These are phyloP conservation scores for Gymnocypris eckloni DNA, from an alignment of 2,797 vertebrate genomes.

Conservation along the genomic window DNA sequence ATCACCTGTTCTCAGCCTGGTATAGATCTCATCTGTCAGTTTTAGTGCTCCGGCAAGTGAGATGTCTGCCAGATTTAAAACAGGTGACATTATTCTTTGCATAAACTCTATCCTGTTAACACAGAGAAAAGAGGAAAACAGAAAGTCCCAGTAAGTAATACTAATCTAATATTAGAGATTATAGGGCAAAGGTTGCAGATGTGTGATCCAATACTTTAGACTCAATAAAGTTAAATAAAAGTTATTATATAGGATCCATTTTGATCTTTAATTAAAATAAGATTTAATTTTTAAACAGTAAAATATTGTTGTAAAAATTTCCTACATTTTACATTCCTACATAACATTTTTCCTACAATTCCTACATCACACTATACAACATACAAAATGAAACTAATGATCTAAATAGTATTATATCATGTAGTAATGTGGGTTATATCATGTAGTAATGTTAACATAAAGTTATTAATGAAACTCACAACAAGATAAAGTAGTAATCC, in stretches of 20 bases:
- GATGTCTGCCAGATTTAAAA: constrained; percentile 48
- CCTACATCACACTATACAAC: background rate
- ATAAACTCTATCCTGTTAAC: constrained; percentile 52
- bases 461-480: constrained; percentile 12
- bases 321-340: too few relatives aligned
- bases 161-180: constrained; percentile 6
- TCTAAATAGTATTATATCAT: constrained; percentile 9
- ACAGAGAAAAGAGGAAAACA: constrained; percentile 38
- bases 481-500: constrained; percentile 4
- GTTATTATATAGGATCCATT: background rate
- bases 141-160: constrained; percentile 16
- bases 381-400: background rate
- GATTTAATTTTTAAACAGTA: too few relatives aligned
- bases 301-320: too few relatives aligned
- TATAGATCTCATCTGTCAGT: constrained; percentile 41
- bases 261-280: background rate
- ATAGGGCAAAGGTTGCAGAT: background rate
- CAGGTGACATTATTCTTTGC: constrained; percentile 43
- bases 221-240: background rate
- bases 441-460: background rate
- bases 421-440: background rate
- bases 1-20: constrained; percentile 20
- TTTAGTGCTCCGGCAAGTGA: constrained; percentile 38
- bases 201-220: background rate
- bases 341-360: too few relatives aligned